Evolutionary conservation across 2,888 invertebrate genomes (phyloP).

Genomic region (Machimus rusticus): DNA sequence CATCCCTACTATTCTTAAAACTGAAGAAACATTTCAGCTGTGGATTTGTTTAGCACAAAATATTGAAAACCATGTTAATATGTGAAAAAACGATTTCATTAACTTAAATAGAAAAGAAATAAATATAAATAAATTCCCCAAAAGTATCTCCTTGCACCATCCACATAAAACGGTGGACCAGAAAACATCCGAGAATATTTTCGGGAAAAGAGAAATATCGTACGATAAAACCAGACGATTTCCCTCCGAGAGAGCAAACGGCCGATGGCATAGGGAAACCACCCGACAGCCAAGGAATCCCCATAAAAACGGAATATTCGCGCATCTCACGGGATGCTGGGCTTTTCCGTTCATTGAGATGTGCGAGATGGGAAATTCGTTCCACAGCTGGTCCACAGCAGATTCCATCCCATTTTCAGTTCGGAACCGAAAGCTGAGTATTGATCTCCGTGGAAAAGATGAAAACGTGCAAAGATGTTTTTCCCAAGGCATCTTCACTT

Average conservation of each 20-base stretch:
- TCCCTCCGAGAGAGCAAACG: background rate
- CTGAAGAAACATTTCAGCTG: no score
- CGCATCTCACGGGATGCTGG: background rate
- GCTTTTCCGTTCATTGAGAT: background rate
- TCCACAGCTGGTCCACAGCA: slow-evolving; percentile 14
- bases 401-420: slow-evolving; percentile 37
- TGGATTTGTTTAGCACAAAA: no score
- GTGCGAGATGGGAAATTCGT: background rate
- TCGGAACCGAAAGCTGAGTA: slow-evolving; percentile 38
- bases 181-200: background rate
- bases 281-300: background rate
- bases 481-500: background rate
- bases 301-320: background rate
- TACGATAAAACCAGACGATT: background rate
- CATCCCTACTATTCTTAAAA: no score
- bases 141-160: background rate
- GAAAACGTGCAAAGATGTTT: slow-evolving; percentile 24
- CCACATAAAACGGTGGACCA: background rate
- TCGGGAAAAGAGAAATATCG: background rate
- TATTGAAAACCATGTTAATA: no score
- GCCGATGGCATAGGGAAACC: background rate
- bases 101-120: background rate
- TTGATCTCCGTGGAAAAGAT: slow-evolving; percentile 43
- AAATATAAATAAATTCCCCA: background rate
- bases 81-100: no score